phyloP scores from a whole-genome alignment of 2,888 invertebrate species.

The Anarsia innoxiella region DNA sequence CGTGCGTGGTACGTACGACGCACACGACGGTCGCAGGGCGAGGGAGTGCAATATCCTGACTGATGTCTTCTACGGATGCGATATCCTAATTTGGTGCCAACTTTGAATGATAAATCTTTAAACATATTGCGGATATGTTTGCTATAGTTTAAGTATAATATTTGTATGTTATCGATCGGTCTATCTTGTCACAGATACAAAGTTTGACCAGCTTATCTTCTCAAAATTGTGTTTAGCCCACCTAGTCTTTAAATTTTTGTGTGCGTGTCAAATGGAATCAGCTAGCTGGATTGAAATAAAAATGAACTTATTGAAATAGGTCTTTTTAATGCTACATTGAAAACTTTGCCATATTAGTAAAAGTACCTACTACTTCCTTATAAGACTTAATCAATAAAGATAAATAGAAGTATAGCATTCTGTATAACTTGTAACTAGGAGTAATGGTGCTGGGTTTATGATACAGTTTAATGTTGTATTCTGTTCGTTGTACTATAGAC shows the following conservation, averaged over 20 bases:
- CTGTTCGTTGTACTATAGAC: constrained; percentile 60
- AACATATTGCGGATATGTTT: constrained; percentile 29
- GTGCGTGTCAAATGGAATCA: constrained; percentile 51
- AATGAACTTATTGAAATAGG: constrained; percentile 56
- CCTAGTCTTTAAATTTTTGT: constrained; percentile 67
- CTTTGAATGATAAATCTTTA: constrained; percentile 27
- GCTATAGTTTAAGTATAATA: constrained; percentile 33
- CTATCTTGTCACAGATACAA: constrained; percentile 18
- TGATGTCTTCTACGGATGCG: constrained; percentile 15
- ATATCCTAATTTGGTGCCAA: constrained; percentile 35
- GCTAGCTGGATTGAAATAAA: constrained; percentile 49
- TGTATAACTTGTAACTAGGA: constrained; percentile 67
- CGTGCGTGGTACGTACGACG: not conserved
- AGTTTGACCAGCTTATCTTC: constrained; percentile 19
- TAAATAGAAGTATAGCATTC: constrained; percentile 57
- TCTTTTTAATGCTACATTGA: constrained; percentile 70
- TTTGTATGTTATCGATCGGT: constrained; percentile 22
- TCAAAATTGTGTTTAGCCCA: constrained; percentile 64
- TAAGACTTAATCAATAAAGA: constrained; percentile 61
- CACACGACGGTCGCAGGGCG: not conserved
- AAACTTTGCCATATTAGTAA: constrained; percentile 76
- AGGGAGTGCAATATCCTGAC: constrained; percentile 25
- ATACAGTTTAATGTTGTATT: constrained; percentile 61
- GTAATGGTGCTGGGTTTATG: constrained; percentile 72
- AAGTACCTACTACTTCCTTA: constrained; percentile 65